Conservation (phyloP, 2,113 vertebrate species). For the Rattus rattus region DNA sequence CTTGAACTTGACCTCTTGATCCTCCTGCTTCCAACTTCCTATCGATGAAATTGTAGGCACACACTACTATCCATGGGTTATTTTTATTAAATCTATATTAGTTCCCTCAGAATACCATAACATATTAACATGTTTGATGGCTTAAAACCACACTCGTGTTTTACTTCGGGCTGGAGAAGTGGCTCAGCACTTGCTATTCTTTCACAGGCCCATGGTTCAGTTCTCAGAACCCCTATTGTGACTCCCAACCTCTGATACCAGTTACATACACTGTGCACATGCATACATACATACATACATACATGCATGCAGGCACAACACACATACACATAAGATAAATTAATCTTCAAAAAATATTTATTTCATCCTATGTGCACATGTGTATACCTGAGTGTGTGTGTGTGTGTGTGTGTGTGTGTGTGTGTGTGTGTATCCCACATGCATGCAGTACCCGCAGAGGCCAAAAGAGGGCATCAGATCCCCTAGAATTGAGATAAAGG, state of each 20-base stretch:
- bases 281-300: not conserved
- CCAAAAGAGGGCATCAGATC: not conserved
- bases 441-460: not conserved
- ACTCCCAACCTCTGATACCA: not conserved
- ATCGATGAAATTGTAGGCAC: not conserved
- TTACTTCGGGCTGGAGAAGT: not conserved
- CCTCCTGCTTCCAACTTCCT: not conserved
- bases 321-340: not conserved
- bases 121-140: not conserved
- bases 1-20: not conserved
- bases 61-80: not conserved
- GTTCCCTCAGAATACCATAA: not conserved
- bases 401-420: too few relatives aligned
- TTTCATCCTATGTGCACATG: not conserved
- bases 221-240: not conserved
- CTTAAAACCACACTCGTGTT: not conserved
- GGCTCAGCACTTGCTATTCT: not conserved
- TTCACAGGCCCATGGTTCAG: not conserved
- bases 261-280: not conserved
- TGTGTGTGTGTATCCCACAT: not conserved
- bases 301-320: not conserved
- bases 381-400: not conserved
- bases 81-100: too few relatives aligned
- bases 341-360: not conserved
- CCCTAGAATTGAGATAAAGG: not conserved